These are phyloP conservation scores for Rafetus swinhoei DNA, from an alignment of 2,113 vertebrate species.

Conservation along the genomic window DNA sequence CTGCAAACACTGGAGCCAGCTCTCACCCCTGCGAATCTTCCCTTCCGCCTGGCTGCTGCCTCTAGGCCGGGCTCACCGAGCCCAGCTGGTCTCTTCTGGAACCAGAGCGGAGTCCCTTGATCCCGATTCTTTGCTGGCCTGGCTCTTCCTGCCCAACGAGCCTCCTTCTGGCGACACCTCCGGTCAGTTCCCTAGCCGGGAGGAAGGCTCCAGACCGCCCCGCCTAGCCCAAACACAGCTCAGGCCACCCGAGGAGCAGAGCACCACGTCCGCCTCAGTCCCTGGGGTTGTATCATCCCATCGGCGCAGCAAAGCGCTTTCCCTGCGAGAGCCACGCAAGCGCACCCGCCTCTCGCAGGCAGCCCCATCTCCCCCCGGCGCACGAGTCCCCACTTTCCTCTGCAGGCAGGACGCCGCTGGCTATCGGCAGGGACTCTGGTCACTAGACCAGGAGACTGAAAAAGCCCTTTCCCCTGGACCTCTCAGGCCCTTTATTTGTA, in stretches of 20 bases:
- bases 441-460: not conserved
- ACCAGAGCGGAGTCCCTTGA: not conserved
- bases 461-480: not conserved
- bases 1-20: not conserved
- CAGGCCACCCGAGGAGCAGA: not conserved
- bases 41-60: not conserved
- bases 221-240: not conserved
- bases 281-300: not conserved
- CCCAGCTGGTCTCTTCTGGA: not conserved
- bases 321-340: not conserved
- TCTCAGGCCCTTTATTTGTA: not conserved
- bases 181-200: not conserved
- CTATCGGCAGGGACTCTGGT: not conserved
- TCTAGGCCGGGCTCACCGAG: not conserved
- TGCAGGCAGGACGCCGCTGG: not conserved
- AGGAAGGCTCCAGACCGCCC: not conserved
- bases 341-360: not conserved
- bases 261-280: not conserved
- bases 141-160: not conserved
- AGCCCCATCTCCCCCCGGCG: not conserved
- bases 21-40: not conserved
- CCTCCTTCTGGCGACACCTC: fast-evolving
- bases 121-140: not conserved
- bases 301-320: not conserved
- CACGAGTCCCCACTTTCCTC: not conserved